Evolutionary conservation across 2,113 vertebrate species (phyloP), one percentile per base, ranked within the genome.

Genomic region (Bufo gargarizans): DNA sequence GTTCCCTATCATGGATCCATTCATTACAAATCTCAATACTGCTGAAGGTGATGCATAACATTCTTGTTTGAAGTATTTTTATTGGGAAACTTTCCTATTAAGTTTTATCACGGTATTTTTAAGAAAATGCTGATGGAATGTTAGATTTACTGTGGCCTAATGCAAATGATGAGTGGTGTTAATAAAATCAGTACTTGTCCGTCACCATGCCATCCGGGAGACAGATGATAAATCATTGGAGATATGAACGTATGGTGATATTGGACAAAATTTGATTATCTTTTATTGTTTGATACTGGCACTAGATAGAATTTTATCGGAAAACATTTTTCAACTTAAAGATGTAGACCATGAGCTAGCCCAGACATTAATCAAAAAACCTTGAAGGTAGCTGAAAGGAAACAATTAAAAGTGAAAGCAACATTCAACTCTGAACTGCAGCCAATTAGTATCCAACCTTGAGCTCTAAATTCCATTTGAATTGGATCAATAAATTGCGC

Each of bases 401-500:
- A 89, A 89, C 81, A 82, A 88, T 88, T 88, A 84, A 13, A 89
- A 78, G 58, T 77, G 87, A 89, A 78, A 77, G 22, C 45, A 78
- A 78, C 74, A 49, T 77, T 89, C 82, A 84, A 16, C 72, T 59
- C 82, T 84, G 71, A 83, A 89, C 87, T 78, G 33, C 71, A 78
- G 82, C 87, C 87, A 89, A 89, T 89, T 89, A 89, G 81, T 89
- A 78, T 67, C 81, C 87, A 67, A 84, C 87, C 82, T 89, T 84
- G 72, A 65, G 87, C 17, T 45, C 49, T 53, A 78, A 89, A 89
- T 89, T 89, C 72, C 87, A 84, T 89, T 84, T 89, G 71, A 89
- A 89, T 89, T 89, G 74, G 87, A 89, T 89, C 87, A 78, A 89
- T 89, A 89, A 89, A 89, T 77, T 84, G 82, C 55, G 33, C 80